Base-by-base conservation (phyloP, 1,140 invertebrate genomes). In the Leptinotarsa undecemlineata region DNA sequence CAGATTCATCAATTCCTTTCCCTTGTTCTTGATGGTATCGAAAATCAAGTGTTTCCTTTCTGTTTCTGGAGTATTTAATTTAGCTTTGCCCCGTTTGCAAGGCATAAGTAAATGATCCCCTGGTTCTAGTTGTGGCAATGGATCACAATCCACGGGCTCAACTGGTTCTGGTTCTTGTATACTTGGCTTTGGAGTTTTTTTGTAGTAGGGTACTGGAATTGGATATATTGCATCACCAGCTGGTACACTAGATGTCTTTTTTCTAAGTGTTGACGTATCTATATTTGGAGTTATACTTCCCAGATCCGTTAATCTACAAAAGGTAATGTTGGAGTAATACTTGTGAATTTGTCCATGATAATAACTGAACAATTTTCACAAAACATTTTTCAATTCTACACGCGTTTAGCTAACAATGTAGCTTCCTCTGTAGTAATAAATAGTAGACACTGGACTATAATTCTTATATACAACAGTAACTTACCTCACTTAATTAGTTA, bases 41-140 rank as follows among this genome's bases (percentile, higher is more conserved):
- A 89, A 92, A 6, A 93, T 87, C 19, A 93, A 83, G 78, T 92
- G 92, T 78, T 90, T 91, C 74, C 90, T 88, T 68, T 93, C 90
- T 66, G 88, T 76, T 61, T 90, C 89, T 0, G 91, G 92, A 1
- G 91, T 92, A 66, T 93, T 89, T 17, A 89, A 86, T 83, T 92
- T 91, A 47, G 89, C 79, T 79, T 88, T 83, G 81, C 89, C 66
- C 63, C 76, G 77, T 1, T 81, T 79, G 72, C 84, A 82, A 1
- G 87, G 82, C 69, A 91, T 88, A 19, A 90, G 80, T 11, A 90
- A 78, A 42, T 87, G 81, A 85, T 91, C 89, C 11, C 88, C 87
- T 0, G 87, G 85, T 79, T 88, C 82, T 67, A 90, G 76, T 68
- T 86, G 84, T 51, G 88, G 87, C 15, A 88, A 74, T 4, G 82